These are phyloP conservation scores for Gambusia holbrooki DNA, from an alignment of 2,113 vertebrate species.

Conservation along the genomic window DNA sequence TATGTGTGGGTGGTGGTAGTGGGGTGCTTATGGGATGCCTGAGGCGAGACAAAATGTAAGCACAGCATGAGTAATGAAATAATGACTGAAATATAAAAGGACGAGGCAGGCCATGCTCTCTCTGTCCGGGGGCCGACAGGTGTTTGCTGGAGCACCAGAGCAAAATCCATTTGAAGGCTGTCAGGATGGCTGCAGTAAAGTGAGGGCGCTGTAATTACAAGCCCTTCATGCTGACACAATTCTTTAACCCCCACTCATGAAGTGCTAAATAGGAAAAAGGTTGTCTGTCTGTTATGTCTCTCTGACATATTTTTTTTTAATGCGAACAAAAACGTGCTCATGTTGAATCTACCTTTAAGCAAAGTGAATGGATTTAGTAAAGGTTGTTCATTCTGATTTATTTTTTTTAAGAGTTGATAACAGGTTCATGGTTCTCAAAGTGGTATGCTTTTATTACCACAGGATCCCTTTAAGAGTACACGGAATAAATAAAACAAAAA, in stretches of 20 bases:
- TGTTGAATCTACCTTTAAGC: neutral
- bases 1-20: conserved; percentile 13
- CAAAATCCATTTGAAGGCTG: conserved; percentile 69
- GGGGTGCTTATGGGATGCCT: conserved; percentile 53
- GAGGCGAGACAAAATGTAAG: conserved; percentile 70
- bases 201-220: conserved; percentile 64
- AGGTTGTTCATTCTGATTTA: neutral
- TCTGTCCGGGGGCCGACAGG: conserved; percentile 66
- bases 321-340: conserved; percentile 18
- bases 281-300: neutral
- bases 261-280: conserved; percentile 14
- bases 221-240: conserved; percentile 19
- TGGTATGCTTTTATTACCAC: conserved; percentile 2
- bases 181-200: conserved; percentile 44
- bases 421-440: conserved; percentile 10
- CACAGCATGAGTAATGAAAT: conserved; percentile 77
- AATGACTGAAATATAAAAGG: conserved; percentile 73
- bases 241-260: conserved; percentile 18
- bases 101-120: conserved; percentile 47
- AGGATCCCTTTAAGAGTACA: neutral
- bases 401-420: conserved; percentile 9
- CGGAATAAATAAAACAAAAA: neutral
- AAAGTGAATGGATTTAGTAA: conserved; percentile 8
- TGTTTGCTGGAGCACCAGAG: conserved; percentile 58
- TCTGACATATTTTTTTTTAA: neutral